These are phyloP conservation scores for Cotesia typhae DNA, from an alignment of 1,140 invertebrate species.

Conservation along the genomic window DNA sequence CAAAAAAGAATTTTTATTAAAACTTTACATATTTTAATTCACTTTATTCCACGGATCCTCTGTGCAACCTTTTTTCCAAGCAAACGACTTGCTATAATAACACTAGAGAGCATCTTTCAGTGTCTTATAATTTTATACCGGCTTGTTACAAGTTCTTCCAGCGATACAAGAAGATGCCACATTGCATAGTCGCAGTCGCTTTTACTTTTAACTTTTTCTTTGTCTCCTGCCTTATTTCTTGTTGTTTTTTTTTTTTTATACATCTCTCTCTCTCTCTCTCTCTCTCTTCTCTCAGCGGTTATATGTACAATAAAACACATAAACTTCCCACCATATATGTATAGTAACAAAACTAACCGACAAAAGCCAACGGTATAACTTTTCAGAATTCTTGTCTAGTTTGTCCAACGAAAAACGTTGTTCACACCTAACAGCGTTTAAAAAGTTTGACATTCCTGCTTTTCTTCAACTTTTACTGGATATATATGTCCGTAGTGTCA, in stretches of 20 bases:
- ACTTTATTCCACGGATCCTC: neutral
- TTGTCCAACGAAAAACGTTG: slow-evolving; percentile 16
- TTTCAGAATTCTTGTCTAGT: slow-evolving; percentile 9
- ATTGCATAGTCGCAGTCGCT: too few species aligned
- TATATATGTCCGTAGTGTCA: neutral
- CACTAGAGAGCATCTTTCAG: too few species aligned
- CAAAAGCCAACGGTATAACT: neutral
- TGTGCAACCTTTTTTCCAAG: too few species aligned
- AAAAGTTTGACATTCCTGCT: slow-evolving; percentile 10
- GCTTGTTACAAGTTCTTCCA: too few species aligned
- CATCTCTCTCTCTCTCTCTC: too few species aligned
- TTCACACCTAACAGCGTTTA: neutral
- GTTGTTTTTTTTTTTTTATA: too few species aligned
- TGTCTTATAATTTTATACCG: too few species aligned
- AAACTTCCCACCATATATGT: neutral
- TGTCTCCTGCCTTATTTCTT: too few species aligned
- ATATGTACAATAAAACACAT: slow-evolving; percentile 10
- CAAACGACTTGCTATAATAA: too few species aligned
- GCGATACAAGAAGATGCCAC: too few species aligned
- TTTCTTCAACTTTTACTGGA: neutral
- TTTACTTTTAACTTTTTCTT: too few species aligned
- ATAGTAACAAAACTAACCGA: neutral
- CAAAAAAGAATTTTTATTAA: slow-evolving; percentile 3
- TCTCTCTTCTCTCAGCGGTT: neutral
- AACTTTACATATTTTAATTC: slow-evolving; percentile 9